Evolutionary conservation across 2,797 vertebrate species (phyloP).

Genomic region (Myripristis jacobus): DNA sequence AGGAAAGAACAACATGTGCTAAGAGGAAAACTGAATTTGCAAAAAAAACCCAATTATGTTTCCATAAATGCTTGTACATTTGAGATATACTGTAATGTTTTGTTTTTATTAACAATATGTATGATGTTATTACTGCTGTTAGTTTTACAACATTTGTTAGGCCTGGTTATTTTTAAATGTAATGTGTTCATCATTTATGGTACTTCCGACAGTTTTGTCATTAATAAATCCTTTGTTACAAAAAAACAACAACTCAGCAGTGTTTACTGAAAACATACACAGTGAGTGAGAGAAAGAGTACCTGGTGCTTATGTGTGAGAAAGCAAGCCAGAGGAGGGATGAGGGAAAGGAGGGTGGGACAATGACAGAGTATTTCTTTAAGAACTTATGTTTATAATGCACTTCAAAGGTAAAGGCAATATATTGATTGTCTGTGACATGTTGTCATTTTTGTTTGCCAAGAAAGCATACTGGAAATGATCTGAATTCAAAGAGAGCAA

Average conservation of each 20-base stretch:
- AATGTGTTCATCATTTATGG: slow-evolving; percentile 21
- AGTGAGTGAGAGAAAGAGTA: neutral
- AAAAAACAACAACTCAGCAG: slow-evolving; percentile 5
- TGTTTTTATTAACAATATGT: slow-evolving; percentile 3
- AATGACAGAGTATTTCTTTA: too few relatives aligned
- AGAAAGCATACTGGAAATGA: too few relatives aligned
- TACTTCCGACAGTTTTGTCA: slow-evolving; percentile 3
- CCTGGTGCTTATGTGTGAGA: neutral
- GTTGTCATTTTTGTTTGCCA: too few relatives aligned
- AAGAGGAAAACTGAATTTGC: neutral
- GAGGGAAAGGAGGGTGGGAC: neutral
- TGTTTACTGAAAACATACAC: slow-evolving; percentile 27
- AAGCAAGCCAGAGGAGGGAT: too few relatives aligned
- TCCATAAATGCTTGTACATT: neutral
- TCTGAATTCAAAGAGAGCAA: too few relatives aligned
- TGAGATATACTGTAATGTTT: neutral
- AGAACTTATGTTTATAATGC: too few relatives aligned
- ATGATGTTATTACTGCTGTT: neutral
- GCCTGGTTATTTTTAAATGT: neutral
- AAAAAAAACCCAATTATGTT: neutral
- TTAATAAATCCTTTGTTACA: slow-evolving; percentile 57
- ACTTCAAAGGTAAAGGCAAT: too few relatives aligned
- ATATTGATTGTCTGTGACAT: too few relatives aligned
- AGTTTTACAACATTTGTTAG: slow-evolving; percentile 14
- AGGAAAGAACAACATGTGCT: neutral